Base-by-base conservation (phyloP, 2,888 invertebrate species). In the Protophormia terraenovae region DNA sequence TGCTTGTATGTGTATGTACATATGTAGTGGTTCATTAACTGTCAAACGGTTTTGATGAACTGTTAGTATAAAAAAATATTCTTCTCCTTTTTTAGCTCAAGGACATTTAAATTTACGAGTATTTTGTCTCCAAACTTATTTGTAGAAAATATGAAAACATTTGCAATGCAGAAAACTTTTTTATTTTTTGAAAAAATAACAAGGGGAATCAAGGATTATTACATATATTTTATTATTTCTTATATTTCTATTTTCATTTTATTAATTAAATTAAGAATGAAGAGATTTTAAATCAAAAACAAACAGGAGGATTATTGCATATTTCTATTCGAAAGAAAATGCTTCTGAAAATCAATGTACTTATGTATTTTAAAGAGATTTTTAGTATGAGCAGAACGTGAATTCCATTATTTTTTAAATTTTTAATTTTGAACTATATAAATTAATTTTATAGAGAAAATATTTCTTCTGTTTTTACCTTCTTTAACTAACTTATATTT, bases 1-100 rank as follows among this genome's bases (percentile, higher is more conserved):
- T 38, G 14, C 0, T 14, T 38, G 14, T 14, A 14, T 38, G 14
- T 10, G 14, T 38, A 14, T 38, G 4, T 38, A 38, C 2, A 2
- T 38, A 55, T 27, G 27, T 55, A n/a, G 27, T 50, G 64, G 79
- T 71, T 79, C 71, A 71, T 71, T 71, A 71, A 71, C 50, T 53
- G 71, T 53, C 29, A 78, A 71, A 64, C 32, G 53, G 62, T 79
- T 79, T 71, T 29, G 38, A 64, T 60, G 62, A 53, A 62, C 62
- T 62, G 27, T 41, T 0, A 16, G n/a, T 38, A 10, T 62, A 10
- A 12, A 58, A 60, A 60, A 60, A 16, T 19, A 47, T 75, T 41
- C 29, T 62, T 71, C 29, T 19, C 41, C 14, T 62, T 50, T n/a
- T 71, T 55, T 41, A 53, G 71, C 79, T 71, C 75, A 75, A 75